A percentile compares a stretch with the other conserved stretches of the same genome.
Evolutionary conservation across 2,797 vertebrate species (phyloP).

Genomic region (Triplophysa bombifrons): DNA sequence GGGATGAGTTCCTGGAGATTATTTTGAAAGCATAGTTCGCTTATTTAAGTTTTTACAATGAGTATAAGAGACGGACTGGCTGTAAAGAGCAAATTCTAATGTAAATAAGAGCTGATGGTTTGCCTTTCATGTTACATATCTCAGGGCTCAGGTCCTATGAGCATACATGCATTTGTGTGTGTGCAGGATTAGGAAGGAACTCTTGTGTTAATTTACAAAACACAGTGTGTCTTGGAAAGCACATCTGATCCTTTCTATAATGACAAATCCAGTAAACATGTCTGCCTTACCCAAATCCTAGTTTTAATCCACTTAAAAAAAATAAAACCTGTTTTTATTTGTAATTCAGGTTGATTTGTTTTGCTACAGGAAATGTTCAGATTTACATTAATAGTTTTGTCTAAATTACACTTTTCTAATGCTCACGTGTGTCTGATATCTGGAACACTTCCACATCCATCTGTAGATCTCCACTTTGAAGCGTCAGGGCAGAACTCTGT

Average conservation of each 20-base stretch:
- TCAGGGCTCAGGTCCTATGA: no score
- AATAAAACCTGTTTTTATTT: background rate
- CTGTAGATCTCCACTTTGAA: constrained; percentile 85
- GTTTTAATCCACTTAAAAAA: no score
- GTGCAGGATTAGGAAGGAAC: no score
- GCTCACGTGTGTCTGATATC: constrained; percentile 4
- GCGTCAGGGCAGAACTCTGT: constrained; percentile 87
- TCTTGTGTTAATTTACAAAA: no score
- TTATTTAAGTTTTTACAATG: constrained; percentile 25
- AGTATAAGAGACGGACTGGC: background rate
- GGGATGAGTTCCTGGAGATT: background rate
- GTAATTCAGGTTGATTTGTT: background rate
- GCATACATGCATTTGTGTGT: no score
- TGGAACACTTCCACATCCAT: constrained; percentile 11
- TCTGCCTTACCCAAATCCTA: no score
- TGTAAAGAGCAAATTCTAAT: background rate
- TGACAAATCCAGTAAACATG: no score
- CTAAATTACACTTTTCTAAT: background rate
- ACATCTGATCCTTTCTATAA: no score
- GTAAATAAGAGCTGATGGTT: no score
- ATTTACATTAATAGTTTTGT: background rate
- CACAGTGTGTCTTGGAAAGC: no score
- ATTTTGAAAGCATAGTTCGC: constrained; percentile 16
- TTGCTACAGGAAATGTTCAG: background rate
- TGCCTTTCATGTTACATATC: no score